A percentile compares a stretch with the other conserved stretches of the same genome.
phyloP scores from a whole-genome alignment of 1,140 invertebrate genomes.

The Lordiphosa clarofinis region DNA sequence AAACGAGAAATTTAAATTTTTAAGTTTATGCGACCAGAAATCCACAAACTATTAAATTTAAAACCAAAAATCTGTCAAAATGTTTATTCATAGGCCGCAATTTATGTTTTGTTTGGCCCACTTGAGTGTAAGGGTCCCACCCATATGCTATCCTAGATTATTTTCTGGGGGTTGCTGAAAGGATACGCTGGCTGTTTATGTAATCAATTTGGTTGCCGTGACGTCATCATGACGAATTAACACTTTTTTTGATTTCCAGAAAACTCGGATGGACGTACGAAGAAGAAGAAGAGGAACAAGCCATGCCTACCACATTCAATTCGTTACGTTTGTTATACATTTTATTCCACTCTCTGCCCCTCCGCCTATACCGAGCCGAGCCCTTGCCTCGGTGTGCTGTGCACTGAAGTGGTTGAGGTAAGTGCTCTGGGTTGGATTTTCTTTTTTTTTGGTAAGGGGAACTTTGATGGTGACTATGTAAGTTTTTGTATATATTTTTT shows the following conservation, averaged over 20 bases:
- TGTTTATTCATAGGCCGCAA: constrained; percentile 50
- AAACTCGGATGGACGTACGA: constrained; percentile 15
- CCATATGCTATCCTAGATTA: constrained; percentile 9
- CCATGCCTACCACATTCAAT: constrained; percentile 42
- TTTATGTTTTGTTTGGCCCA: constrained; percentile 34
- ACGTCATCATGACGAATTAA: constrained; percentile 69
- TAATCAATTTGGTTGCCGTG: constrained; percentile 61
- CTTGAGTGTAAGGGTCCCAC: constrained; percentile 18
- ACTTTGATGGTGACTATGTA: constrained; percentile 40
- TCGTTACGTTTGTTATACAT: constrained; percentile 59
- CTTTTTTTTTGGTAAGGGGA: constrained; percentile 19
- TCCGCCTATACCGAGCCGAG: neutral
- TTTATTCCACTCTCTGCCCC: constrained; percentile 25
- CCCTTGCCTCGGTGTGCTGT: constrained; percentile 9
- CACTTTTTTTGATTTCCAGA: constrained; percentile 39
- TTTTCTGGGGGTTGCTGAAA: constrained; percentile 12
- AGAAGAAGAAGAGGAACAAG: constrained; percentile 1
- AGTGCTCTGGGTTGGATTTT: constrained; percentile 29
- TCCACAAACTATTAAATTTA: constrained; percentile 52
- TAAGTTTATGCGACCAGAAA: constrained; percentile 33
- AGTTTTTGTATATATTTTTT: constrained; percentile 23
- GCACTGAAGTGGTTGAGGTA: constrained; percentile 38
- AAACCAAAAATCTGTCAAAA: constrained; percentile 50
- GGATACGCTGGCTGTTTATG: constrained; percentile 53
- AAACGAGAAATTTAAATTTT: constrained; percentile 54